Evolutionary conservation across 1,140 invertebrate genomes (phyloP).

Genomic region (Drosophila watanabei): DNA sequence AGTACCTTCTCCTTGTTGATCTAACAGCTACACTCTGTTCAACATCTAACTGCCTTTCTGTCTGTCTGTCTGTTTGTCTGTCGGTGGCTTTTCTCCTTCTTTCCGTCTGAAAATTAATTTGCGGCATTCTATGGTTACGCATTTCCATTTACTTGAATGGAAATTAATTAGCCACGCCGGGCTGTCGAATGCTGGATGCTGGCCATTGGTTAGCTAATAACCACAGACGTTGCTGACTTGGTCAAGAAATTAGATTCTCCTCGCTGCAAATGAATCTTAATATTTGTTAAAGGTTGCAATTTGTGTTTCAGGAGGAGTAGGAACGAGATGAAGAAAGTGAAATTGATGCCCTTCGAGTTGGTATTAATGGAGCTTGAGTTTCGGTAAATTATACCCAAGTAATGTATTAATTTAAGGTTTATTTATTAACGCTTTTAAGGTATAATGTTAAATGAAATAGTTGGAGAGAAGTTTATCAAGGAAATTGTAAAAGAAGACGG

Average conservation of each 20-base stretch:
- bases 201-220: constrained; percentile 31
- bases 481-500: neutral
- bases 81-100: constrained; percentile 3
- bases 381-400: constrained; percentile 12
- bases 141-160: constrained; percentile 65
- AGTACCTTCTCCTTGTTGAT: constrained; percentile 20
- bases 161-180: constrained; percentile 73
- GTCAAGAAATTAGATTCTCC: constrained; percentile 40
- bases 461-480: neutral
- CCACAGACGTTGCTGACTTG: constrained; percentile 30
- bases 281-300: constrained; percentile 43
- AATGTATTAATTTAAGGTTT: neutral
- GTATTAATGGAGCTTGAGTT: constrained; percentile 27
- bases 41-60: constrained; percentile 29
- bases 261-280: constrained; percentile 40
- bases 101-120: constrained; percentile 39
- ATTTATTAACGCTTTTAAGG: neutral
- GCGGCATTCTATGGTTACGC: constrained; percentile 32
- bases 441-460: neutral
- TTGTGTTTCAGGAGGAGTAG: neutral
- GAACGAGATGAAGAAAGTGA: neutral
- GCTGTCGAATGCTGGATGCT: constrained; percentile 42
- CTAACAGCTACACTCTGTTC: constrained; percentile 33
- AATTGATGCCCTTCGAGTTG: constrained; percentile 26
- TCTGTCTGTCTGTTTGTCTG: neutral